A percentile compares a stretch with the other conserved stretches of the same genome.
Evolutionary conservation across 2,113 vertebrate species (phyloP).

Genomic region (Bothrops jararaca): DNA sequence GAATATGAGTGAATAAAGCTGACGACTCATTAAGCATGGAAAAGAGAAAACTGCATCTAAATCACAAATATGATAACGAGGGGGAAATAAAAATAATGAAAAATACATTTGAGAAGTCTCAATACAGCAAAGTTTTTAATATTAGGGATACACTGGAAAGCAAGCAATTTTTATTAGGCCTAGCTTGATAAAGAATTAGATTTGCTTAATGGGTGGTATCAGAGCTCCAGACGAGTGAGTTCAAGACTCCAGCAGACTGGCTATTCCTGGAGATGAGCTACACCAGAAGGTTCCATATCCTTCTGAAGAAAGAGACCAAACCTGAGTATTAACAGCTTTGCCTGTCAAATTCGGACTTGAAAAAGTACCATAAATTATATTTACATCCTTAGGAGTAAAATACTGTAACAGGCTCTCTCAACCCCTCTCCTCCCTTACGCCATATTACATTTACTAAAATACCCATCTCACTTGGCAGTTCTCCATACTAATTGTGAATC

Average conservation of each 20-base stretch:
- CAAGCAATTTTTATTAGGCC: slow-evolving; percentile 24
- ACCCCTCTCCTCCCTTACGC: neutral
- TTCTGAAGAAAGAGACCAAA: neutral
- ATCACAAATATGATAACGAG: slow-evolving; percentile 66
- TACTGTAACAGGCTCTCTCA: neutral
- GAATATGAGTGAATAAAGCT: slow-evolving; percentile 70
- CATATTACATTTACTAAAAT: neutral
- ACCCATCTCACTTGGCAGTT: neutral
- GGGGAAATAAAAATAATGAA: slow-evolving; percentile 52
- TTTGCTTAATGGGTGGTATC: neutral
- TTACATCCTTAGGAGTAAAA: neutral
- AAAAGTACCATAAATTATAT: neutral
- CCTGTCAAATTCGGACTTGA: neutral
- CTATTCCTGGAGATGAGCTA: neutral
- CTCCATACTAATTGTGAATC: neutral
- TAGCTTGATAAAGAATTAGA: slow-evolving; percentile 12
- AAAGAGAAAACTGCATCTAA: slow-evolving; percentile 68
- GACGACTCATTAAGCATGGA: slow-evolving; percentile 67
- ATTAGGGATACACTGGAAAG: slow-evolving; percentile 43
- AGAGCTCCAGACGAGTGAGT: neutral
- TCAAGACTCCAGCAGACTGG: neutral
- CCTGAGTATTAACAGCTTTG: neutral
- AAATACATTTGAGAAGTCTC: neutral
- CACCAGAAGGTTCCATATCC: neutral
- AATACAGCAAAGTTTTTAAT: slow-evolving; percentile 44